A percentile compares a stretch with the other conserved stretches of the same genome.
Conservation (phyloP, 30 jellyfish, hydroid and myxozoan genomes). For the Chrysaora quinquecirrha region DNA sequence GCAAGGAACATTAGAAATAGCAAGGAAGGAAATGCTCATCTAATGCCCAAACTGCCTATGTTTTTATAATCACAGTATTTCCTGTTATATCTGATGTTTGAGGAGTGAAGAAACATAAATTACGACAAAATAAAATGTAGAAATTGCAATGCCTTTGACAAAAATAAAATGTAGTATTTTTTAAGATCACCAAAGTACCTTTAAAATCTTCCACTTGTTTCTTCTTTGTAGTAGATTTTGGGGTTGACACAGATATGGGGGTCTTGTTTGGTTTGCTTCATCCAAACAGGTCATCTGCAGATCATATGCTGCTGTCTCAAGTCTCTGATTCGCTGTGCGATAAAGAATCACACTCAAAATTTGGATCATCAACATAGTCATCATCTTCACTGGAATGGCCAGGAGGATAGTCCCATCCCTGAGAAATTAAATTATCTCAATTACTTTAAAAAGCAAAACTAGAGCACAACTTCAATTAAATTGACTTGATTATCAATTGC, state of each 20-base stretch:
- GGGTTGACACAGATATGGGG: neutral
- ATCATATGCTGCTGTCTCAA: neutral
- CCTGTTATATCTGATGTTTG: neutral
- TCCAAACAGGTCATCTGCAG: neutral
- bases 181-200: neutral
- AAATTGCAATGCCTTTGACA: neutral
- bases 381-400: neutral
- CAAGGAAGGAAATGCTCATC: neutral
- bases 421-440: neutral
- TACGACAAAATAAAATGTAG: neutral
- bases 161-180: neutral
- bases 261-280: neutral
- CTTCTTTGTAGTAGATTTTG: neutral
- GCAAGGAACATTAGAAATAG: neutral
- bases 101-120: neutral
- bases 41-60: neutral
- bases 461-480: neutral
- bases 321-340: neutral
- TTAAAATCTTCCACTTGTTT: neutral
- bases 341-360: neutral
- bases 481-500: neutral
- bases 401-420: slow-evolving; percentile 2
- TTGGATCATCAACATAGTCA: neutral
- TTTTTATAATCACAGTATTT: neutral
- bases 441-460: neutral